Conservation (phyloP, 2,888 invertebrate species). For the Artemia sinica region DNA sequence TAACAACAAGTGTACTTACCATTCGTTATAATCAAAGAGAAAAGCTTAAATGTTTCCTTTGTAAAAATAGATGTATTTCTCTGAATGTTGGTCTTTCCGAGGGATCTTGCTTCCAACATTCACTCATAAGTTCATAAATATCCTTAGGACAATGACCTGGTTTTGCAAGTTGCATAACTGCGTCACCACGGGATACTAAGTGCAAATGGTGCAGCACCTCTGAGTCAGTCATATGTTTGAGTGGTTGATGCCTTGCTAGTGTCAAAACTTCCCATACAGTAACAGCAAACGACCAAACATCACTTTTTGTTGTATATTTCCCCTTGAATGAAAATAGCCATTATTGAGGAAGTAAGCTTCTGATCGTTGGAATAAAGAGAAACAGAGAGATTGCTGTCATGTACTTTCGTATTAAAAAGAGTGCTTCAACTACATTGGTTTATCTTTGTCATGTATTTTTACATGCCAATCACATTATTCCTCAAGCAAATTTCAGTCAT, state of each 20-base stretch:
- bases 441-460: no score
- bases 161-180: slow-evolving; percentile 36
- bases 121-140: slow-evolving; percentile 75
- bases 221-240: slow-evolving; percentile 51
- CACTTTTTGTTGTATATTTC: slow-evolving; percentile 70
- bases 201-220: slow-evolving; percentile 65
- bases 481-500: no score
- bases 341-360: no score
- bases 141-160: slow-evolving; percentile 65
- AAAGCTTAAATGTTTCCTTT: slow-evolving; percentile 43
- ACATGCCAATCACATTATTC: no score
- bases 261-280: slow-evolving; percentile 71
- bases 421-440: no score
- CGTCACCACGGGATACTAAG: slow-evolving; percentile 37
- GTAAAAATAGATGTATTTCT: slow-evolving; percentile 69
- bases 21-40: slow-evolving; percentile 22
- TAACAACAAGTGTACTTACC: no score
- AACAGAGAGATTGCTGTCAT: no score
- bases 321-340: slow-evolving; percentile 40
- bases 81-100: slow-evolving; percentile 64
- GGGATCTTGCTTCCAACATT: slow-evolving; percentile 72
- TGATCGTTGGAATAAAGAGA: no score
- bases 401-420: no score
- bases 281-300: slow-evolving; percentile 79
- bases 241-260: slow-evolving; percentile 56